These are phyloP conservation scores for Origma solitaria DNA, from an alignment of 2,113 vertebrate species.

Conservation along the genomic window DNA sequence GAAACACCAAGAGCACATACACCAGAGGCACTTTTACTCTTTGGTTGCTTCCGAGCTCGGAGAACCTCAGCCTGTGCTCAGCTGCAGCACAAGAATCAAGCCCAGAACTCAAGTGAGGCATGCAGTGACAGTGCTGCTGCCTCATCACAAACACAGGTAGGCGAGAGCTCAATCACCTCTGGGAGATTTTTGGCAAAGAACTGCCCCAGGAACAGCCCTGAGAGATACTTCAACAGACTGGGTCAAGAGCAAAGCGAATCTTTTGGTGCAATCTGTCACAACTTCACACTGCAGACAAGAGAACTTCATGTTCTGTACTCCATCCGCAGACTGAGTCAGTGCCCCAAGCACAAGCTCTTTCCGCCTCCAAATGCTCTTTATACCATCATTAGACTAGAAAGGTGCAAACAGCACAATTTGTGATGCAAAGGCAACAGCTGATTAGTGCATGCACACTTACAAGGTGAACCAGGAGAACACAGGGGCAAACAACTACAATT, in stretches of 20 bases:
- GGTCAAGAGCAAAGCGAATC: conserved; percentile 33
- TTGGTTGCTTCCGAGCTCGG: fast-evolving
- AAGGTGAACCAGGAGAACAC: background rate
- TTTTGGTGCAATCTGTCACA: background rate
- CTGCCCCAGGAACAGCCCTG: background rate
- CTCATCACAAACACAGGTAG: fast-evolving
- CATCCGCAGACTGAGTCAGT: background rate
- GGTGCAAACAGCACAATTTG: background rate
- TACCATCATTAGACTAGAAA: background rate
- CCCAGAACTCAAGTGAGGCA: fast-evolving
- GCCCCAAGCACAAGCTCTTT: background rate
- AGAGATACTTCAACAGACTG: background rate
- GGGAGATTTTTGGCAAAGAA: background rate
- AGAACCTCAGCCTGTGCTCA: background rate
- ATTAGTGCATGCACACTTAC: background rate
- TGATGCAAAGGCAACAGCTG: background rate
- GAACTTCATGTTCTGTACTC: conserved; percentile 1
- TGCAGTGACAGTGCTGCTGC: background rate
- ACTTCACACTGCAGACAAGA: background rate
- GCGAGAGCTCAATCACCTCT: background rate
- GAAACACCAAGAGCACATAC: background rate
- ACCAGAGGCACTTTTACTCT: background rate
- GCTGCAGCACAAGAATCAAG: background rate
- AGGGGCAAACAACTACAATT: background rate
- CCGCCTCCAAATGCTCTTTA: conserved; percentile 7